These are phyloP conservation scores for Drosophila pruinosa DNA, from an alignment of 1,140 invertebrate genomes.

Conservation along the genomic window DNA sequence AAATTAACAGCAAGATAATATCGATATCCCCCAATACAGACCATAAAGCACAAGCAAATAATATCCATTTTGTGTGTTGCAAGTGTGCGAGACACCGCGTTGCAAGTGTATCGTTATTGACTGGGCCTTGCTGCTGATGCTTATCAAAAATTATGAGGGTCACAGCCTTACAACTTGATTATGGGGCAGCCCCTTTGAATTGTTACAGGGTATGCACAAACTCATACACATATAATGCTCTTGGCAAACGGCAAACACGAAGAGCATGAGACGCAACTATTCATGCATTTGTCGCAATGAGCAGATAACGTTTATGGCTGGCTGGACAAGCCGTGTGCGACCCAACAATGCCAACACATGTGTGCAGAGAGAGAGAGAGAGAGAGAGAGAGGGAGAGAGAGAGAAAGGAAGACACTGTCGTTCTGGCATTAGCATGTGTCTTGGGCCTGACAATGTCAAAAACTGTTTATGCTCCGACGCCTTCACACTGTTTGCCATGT, in stretches of 20 bases:
- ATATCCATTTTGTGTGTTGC: too few relatives aligned
- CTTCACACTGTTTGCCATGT: constrained; percentile 70
- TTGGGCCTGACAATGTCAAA: constrained; percentile 76
- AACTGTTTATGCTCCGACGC: constrained; percentile 77
- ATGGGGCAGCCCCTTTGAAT: neutral
- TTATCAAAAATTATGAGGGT: constrained; percentile 2
- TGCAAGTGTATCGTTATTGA: constrained; percentile 1
- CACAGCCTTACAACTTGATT: constrained; percentile 3
- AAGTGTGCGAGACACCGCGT: neutral
- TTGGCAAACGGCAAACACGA: neutral
- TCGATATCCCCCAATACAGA: too few relatives aligned
- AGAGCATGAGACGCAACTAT: constrained; percentile 38
- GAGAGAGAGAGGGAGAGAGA: neutral
- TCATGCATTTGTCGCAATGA: constrained; percentile 67
- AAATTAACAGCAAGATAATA: too few relatives aligned
- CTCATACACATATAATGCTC: neutral
- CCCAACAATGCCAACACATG: constrained; percentile 16
- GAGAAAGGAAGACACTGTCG: neutral
- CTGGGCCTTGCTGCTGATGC: neutral
- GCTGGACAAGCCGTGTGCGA: constrained; percentile 39
- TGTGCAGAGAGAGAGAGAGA: neutral
- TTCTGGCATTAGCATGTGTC: constrained; percentile 74
- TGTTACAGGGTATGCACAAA: constrained; percentile 18
- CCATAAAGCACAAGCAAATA: too few relatives aligned
- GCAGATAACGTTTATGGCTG: constrained; percentile 74